Conservation (phyloP, 2,888 invertebrate genomes). For the Tiliacea aurago region DNA sequence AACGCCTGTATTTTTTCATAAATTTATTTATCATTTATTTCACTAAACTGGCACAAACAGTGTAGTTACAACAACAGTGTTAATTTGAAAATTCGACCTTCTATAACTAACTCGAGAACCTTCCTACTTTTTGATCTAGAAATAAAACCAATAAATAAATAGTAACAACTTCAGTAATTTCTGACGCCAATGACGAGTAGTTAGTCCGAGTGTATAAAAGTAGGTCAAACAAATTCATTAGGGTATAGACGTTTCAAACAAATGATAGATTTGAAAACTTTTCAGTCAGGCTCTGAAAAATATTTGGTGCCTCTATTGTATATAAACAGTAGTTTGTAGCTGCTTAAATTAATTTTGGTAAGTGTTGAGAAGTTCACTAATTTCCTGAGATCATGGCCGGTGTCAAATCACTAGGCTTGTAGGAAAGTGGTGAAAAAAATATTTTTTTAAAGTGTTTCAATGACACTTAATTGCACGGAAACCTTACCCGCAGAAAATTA, state of each 20-base stretch:
- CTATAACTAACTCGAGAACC: not conserved
- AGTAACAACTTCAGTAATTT: slow-evolving; percentile 11
- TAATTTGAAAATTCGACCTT: not conserved
- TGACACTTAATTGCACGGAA: not conserved
- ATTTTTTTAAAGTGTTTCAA: not conserved
- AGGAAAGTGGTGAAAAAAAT: too few species aligned
- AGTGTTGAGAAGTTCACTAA: too few species aligned
- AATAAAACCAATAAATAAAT: slow-evolving; percentile 12
- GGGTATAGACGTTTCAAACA: slow-evolving; percentile 4
- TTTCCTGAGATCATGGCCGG: not conserved
- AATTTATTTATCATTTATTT: not conserved
- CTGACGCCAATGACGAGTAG: not conserved
- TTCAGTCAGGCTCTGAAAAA: slow-evolving; percentile 29
- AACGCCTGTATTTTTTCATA: not conserved
- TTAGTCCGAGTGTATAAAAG: slow-evolving; percentile 19
- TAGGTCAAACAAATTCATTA: slow-evolving; percentile 27
- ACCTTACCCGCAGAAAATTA: not conserved
- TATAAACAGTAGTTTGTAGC: slow-evolving; percentile 6
- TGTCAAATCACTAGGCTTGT: not conserved
- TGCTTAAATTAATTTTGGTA: too few species aligned
- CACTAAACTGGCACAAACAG: not conserved
- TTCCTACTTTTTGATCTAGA: not conserved
- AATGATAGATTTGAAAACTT: slow-evolving; percentile 45
- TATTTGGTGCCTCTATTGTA: slow-evolving; percentile 3
- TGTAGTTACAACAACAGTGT: not conserved